Evolutionary conservation across 2,888 invertebrate genomes (phyloP).

Genomic region (Julus scandinavius): DNA sequence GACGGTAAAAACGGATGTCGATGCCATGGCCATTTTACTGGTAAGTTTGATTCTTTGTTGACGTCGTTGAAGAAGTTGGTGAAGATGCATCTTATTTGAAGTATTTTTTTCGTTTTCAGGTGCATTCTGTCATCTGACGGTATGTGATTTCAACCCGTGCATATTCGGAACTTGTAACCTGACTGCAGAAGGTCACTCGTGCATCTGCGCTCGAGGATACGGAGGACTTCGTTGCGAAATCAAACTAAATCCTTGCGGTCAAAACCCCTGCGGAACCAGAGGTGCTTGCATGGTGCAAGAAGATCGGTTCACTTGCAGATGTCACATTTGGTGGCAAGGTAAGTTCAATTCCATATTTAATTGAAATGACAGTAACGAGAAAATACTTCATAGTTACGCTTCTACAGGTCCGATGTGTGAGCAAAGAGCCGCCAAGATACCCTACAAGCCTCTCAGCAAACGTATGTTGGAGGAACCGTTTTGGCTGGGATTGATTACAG

Average conservation of each 20-base stretch:
- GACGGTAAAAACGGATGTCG: neutral
- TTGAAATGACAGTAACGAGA: too few species aligned
- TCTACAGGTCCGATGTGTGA: constrained; percentile 74
- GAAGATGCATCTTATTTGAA: neutral
- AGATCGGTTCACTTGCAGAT: constrained; percentile 74
- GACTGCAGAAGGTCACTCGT: constrained; percentile 67
- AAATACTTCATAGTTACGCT: neutral
- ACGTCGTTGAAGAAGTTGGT: neutral
- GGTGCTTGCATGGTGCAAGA: constrained; percentile 78
- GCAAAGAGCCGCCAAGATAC: constrained; percentile 75
- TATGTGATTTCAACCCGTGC: constrained; percentile 80
- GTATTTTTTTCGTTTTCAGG: constrained; percentile 67
- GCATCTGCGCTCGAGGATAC: constrained; percentile 76
- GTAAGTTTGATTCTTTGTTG: neutral
- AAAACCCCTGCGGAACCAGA: constrained; percentile 78
- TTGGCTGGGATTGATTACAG: constrained; percentile 88
- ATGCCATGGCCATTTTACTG: neutral
- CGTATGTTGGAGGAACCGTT: constrained; percentile 88
- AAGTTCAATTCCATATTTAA: constrained; percentile 26
- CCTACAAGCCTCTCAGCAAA: constrained; percentile 78
- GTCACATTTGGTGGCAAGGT: constrained; percentile 82
- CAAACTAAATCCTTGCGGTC: constrained; percentile 76
- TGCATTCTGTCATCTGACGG: constrained; percentile 79
- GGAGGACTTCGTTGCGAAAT: constrained; percentile 75
- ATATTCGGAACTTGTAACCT: constrained; percentile 74